These are phyloP conservation scores for Dione vanillae DNA, from an alignment of 2,888 invertebrate genomes.

Conservation along the genomic window DNA sequence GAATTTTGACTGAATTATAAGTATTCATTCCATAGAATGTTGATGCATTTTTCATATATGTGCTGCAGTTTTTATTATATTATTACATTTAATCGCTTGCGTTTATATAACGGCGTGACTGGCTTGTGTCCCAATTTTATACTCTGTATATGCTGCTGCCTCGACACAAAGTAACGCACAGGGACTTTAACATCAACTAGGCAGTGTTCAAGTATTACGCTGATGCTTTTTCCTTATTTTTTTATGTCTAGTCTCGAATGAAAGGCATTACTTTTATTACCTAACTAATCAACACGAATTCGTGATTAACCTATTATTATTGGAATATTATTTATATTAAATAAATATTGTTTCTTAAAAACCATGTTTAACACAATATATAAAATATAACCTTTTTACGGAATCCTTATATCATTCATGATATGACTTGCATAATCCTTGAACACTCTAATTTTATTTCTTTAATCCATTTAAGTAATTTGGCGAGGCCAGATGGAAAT, in stretches of 20 bases:
- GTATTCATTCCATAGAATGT: conserved; percentile 57
- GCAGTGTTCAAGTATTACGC: conserved; percentile 23
- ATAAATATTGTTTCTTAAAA: too few species aligned
- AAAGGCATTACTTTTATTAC: background rate
- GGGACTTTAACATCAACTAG: conserved; percentile 26
- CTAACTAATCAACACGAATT: background rate
- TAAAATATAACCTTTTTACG: background rate
- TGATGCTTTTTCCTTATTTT: background rate
- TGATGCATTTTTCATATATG: conserved; percentile 44
- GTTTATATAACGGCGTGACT: conserved; percentile 27
- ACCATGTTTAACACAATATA: background rate
- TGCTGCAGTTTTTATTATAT: conserved; percentile 25
- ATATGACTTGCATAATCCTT: conserved; percentile 8
- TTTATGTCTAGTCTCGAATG: conserved; percentile 5
- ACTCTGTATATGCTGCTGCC: conserved; percentile 46
- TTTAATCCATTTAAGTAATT: background rate
- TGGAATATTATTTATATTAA: background rate
- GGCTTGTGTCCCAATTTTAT: conserved; percentile 39
- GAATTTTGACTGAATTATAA: conserved; percentile 56
- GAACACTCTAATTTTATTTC: conserved; percentile 16
- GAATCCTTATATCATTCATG: background rate
- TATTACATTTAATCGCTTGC: conserved; percentile 27
- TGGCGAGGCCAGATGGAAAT: conserved; percentile 10
- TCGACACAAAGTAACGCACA: conserved; percentile 45
- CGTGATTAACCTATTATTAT: background rate